Conservation (phyloP, 2,797 vertebrate genomes). For the Selene dorsalis region DNA sequence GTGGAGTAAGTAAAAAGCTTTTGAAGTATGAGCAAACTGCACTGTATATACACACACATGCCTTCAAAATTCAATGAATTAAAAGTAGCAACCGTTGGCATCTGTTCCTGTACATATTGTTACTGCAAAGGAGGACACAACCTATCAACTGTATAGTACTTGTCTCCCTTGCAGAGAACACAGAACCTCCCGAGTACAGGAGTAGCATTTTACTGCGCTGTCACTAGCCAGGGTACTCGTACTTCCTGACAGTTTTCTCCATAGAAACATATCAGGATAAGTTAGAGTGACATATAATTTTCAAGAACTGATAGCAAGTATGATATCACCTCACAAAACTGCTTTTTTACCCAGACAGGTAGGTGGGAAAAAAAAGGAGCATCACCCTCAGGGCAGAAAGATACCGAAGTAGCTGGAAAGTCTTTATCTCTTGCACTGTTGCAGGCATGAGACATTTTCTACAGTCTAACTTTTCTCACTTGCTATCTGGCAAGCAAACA, state of each 20-base stretch:
- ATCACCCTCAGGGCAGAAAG: constrained; percentile 73
- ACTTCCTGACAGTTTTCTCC: constrained; percentile 62
- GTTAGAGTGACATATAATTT: constrained; percentile 82
- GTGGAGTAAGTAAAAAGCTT: constrained; percentile 17
- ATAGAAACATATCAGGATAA: constrained; percentile 66
- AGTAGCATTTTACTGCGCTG: constrained; percentile 59
- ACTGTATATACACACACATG: constrained; percentile 10
- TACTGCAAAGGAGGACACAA: constrained; percentile 34
- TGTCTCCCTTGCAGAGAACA: constrained; percentile 47
- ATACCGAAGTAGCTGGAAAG: constrained; percentile 71
- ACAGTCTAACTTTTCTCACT: constrained; percentile 55
- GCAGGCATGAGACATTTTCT: constrained; percentile 63
- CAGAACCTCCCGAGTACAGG: constrained; percentile 39
- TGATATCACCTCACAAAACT: constrained; percentile 79
- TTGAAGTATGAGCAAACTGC: constrained; percentile 11
- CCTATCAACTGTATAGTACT: constrained; percentile 33
- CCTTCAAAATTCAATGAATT: constrained; percentile 50
- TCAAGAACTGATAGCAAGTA: constrained; percentile 76
- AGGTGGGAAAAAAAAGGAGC: constrained; percentile 61
- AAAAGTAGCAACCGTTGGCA: constrained; percentile 34
- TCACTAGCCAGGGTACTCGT: constrained; percentile 47
- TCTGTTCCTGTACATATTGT: constrained; percentile 24
- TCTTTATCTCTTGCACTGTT: constrained; percentile 76
- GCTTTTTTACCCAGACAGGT: constrained; percentile 75
- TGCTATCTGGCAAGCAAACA: constrained; percentile 63